Percentiles rank a stretch among this genome's conserved stretches.
Evolutionary conservation across 1,140 invertebrate species (phyloP).

Genomic region (Melanaphis sacchari): DNA sequence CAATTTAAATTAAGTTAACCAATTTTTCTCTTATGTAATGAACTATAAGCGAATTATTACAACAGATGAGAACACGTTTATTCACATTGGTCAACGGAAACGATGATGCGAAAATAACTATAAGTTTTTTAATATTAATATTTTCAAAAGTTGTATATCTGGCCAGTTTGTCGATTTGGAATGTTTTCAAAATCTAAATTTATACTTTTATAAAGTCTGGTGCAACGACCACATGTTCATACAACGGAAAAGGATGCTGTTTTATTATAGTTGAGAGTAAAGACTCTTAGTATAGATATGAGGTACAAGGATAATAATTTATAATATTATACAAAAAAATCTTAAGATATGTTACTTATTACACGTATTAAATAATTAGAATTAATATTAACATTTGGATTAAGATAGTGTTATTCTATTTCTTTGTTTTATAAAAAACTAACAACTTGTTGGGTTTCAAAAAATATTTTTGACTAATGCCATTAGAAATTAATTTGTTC

Average conservation of each 20-base stretch:
- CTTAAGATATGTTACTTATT: background rate
- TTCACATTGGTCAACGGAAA: slow-evolving; percentile 40
- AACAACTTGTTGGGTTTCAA: background rate
- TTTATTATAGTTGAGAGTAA: slow-evolving; percentile 18
- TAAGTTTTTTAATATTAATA: slow-evolving; percentile 53
- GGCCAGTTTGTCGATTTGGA: slow-evolving; percentile 55
- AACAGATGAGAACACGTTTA: background rate
- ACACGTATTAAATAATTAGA: background rate
- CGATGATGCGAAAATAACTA: slow-evolving; percentile 46
- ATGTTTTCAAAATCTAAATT: slow-evolving; percentile 57
- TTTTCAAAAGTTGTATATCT: slow-evolving; percentile 55
- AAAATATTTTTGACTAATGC: background rate
- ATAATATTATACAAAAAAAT: background rate
- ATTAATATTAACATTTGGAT: background rate
- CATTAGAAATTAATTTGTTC: background rate
- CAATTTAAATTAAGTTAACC: background rate
- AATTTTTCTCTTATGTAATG: background rate
- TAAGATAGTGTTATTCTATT: background rate
- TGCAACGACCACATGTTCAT: slow-evolving; percentile 52
- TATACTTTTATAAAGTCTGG: slow-evolving; percentile 52
- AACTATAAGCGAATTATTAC: background rate
- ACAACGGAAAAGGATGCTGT: slow-evolving; percentile 49
- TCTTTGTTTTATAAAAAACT: background rate
- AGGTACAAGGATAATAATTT: slow-evolving; percentile 22
- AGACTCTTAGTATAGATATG: background rate